A percentile compares a stretch with the other conserved stretches of the same genome.
Conservation (phyloP, 2,888 invertebrate genomes). For the Branchipolynoe longqiensis region DNA sequence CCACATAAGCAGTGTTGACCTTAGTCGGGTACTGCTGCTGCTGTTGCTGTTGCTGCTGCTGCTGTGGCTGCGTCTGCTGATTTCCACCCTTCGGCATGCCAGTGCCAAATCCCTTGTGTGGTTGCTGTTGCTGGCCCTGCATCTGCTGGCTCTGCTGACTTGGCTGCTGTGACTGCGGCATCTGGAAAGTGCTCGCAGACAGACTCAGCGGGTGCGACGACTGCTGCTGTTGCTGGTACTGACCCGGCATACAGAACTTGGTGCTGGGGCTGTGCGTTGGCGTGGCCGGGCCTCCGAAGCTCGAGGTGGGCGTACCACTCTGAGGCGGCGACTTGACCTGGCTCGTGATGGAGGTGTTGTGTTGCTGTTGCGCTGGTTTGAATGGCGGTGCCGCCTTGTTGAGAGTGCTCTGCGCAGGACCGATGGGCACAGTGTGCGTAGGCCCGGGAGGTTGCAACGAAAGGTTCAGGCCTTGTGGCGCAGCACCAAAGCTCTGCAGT, state of each 20-base stretch:
- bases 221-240: slow-evolving; percentile 60
- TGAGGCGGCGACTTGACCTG: slow-evolving; percentile 63
- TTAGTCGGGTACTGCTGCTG: slow-evolving; percentile 57
- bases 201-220: slow-evolving; percentile 71
- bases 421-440: slow-evolving; percentile 57
- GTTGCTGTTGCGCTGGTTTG: slow-evolving; percentile 66
- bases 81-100: neutral
- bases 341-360: slow-evolving; percentile 5
- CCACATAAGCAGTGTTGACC: slow-evolving; percentile 57
- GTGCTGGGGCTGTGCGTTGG: slow-evolving; percentile 9
- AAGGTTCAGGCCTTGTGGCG: slow-evolving; percentile 73
- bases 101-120: slow-evolving; percentile 47
- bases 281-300: slow-evolving; percentile 32
- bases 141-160: slow-evolving; percentile 34
- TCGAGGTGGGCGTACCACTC: slow-evolving; percentile 49
- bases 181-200: slow-evolving; percentile 66
- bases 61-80: slow-evolving; percentile 49
- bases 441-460: slow-evolving; percentile 67
- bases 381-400: slow-evolving; percentile 69
- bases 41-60: slow-evolving; percentile 37
- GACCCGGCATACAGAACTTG: slow-evolving; percentile 43
- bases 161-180: slow-evolving; percentile 41
- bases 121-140: slow-evolving; percentile 60
- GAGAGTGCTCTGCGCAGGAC: slow-evolving; percentile 65
- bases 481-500: slow-evolving; percentile 82